A percentile compares a stretch with the other conserved stretches of the same genome.
These are phyloP conservation scores for Drosophila mayaguana DNA, from an alignment of 2,888 invertebrate genomes.

Conservation along the genomic window DNA sequence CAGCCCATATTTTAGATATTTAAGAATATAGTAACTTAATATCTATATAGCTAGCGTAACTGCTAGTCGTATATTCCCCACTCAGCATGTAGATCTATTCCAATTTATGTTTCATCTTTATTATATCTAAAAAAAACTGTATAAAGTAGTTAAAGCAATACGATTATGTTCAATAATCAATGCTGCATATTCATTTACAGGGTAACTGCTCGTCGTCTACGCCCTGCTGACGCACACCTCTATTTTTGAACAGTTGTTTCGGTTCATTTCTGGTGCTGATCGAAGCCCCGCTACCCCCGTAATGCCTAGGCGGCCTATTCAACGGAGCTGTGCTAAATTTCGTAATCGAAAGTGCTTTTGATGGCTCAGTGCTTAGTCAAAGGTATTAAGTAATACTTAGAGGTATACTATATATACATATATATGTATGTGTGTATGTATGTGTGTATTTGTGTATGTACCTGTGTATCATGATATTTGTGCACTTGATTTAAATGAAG, in stretches of 20 bases:
- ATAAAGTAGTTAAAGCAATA: not conserved
- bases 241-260: conserved; percentile 19
- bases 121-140: not conserved
- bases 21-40: not conserved
- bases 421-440: not conserved
- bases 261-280: conserved; percentile 31
- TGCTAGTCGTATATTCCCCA: not conserved
- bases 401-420: conserved; percentile 9
- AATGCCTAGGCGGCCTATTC: conserved; percentile 4
- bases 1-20: not conserved
- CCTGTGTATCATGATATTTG: not conserved
- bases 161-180: not conserved
- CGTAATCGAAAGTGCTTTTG: conserved; percentile 80
- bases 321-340: conserved; percentile 70
- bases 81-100: no score
- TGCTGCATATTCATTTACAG: not conserved
- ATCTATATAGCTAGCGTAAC: not conserved
- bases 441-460: no score
- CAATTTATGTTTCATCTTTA: no score
- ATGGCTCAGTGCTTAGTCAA: conserved; percentile 75
- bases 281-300: conserved; percentile 14
- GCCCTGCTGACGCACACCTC: not conserved
- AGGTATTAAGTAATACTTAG: conserved; percentile 76
- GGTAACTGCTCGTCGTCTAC: conserved; percentile 4
- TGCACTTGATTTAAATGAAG: conserved; percentile 61